Conservation (phyloP, 1,140 invertebrate genomes). For the Lepeophtheirus salmonis region DNA sequence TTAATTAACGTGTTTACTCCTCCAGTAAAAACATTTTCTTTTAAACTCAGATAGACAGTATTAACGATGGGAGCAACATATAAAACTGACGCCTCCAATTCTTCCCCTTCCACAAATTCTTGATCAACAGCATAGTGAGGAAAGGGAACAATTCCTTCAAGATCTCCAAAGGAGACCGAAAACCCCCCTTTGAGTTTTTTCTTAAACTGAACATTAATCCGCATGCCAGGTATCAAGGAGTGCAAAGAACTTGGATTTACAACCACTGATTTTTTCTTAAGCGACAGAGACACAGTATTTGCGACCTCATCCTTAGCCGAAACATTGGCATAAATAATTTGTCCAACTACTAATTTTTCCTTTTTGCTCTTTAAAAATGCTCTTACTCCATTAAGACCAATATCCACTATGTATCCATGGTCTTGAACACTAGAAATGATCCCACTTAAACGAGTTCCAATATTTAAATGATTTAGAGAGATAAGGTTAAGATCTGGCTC, state of each 20-base stretch:
- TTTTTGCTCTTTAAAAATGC: background rate
- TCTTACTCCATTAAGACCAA: background rate
- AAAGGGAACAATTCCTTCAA: background rate
- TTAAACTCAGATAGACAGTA: background rate
- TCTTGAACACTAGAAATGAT: background rate
- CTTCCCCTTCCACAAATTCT: background rate
- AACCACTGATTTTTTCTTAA: background rate
- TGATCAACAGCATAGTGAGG: background rate
- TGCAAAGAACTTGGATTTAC: background rate
- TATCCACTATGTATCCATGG: slow-evolving; percentile 7
- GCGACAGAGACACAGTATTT: background rate
- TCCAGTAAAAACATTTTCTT: background rate
- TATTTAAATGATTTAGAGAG: background rate
- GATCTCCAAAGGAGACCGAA: background rate
- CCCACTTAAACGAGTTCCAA: background rate
- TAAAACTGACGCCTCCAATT: background rate
- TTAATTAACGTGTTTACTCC: background rate
- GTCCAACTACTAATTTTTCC: background rate
- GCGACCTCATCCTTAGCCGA: background rate
- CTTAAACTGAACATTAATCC: background rate
- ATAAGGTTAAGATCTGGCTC: background rate
- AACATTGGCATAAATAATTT: background rate
- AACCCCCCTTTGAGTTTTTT: background rate
- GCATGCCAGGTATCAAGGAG: slow-evolving; percentile 2
- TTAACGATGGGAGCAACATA: slow-evolving; percentile 9